Evolutionary conservation across 2,113 vertebrate species (phyloP), one percentile per base, ranked within the genome.

Genomic region (Amphilophus citrinellus): DNA sequence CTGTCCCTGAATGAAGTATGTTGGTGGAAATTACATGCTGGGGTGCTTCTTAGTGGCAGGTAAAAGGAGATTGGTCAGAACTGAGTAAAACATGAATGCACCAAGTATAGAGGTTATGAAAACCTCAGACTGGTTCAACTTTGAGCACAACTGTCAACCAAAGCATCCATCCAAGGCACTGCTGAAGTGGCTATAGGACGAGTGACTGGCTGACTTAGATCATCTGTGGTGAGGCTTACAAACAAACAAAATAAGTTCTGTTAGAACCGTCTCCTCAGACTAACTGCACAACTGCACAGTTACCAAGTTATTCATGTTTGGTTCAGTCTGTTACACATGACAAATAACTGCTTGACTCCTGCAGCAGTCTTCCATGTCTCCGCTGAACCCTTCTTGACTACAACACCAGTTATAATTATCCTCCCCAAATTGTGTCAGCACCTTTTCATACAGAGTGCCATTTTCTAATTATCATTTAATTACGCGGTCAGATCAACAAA

Each of bases 391-490:
- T 11, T 61, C 35, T 47, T 15, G 10, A 65, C 53, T 53, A 32
- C 53, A 58, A 53, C 22, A 63, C 14, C 20, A 63, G 71, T 78
- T 71, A 53, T 80, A 84, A 86, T 86, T 75, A 84, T 53, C n/a
- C 17, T 60, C 30, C 9, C 62, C 50, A 8, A 76, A 79, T 42
- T 10, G 30, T 65, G 75, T 86, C 62, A 32, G 44, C 84, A 80
- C 37, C 84, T 86, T 89, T 86, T 85, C 56, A 76, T 77, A 53
- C 62, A 24, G 3, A 20, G 61, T 60, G 71, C 61, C 56, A 27
- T 76, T 87, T 86, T 86, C 65, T 85, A 81, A 90, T 90, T 83
- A 88, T 59, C 76, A 60, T 86, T 82, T 88, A 68, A 91, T 90
- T 87, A 84, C 77, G 79, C 18, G 14, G 47, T 63, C 83, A 79